A percentile compares a stretch with the other conserved stretches of the same genome.
phyloP scores from a whole-genome alignment of 2,888 invertebrate genomes.

The Abrostola triplasia region DNA sequence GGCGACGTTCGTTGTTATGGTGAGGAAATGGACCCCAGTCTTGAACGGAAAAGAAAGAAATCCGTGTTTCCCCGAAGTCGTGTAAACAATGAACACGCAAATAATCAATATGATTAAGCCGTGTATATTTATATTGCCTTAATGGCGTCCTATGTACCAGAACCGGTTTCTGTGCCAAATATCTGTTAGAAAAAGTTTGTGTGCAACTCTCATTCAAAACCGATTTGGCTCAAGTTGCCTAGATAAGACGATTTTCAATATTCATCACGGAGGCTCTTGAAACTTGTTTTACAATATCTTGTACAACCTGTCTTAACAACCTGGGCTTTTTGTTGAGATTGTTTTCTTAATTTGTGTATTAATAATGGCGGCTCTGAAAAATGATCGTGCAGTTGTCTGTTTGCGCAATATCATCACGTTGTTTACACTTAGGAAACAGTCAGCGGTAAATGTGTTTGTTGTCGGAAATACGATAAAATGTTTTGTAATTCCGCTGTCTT shows the following conservation, averaged over 20 bases:
- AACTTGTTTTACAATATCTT: conserved; percentile 18
- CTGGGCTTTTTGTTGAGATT: conserved; percentile 10
- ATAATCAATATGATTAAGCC: conserved; percentile 46
- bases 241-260: conserved; percentile 42
- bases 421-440: conserved; percentile 59
- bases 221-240: conserved; percentile 52
- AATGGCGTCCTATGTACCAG: conserved; percentile 24
- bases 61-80: conserved; percentile 53
- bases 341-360: conserved; percentile 45
- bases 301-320: conserved; percentile 4
- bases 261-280: conserved; percentile 24
- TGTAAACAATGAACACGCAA: conserved; percentile 49
- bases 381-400: conserved; percentile 59
- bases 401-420: conserved; percentile 59
- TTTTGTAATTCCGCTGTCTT: conserved; percentile 45
- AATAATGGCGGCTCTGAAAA: conserved; percentile 43
- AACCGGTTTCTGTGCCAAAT: conserved; percentile 41
- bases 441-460: conserved; percentile 64
- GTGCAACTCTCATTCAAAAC: conserved; percentile 45
- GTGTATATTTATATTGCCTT: conserved; percentile 28
- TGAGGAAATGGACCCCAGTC: conserved; percentile 76
- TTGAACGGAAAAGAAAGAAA: conserved; percentile 74
- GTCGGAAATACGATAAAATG: conserved; percentile 53
- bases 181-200: conserved; percentile 38
- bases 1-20: conserved; percentile 69